Percentiles rank a stretch among this genome's conserved stretches.
phyloP scores from a whole-genome alignment of 2,113 vertebrate genomes.

The Chroicocephalus ridibundus region DNA sequence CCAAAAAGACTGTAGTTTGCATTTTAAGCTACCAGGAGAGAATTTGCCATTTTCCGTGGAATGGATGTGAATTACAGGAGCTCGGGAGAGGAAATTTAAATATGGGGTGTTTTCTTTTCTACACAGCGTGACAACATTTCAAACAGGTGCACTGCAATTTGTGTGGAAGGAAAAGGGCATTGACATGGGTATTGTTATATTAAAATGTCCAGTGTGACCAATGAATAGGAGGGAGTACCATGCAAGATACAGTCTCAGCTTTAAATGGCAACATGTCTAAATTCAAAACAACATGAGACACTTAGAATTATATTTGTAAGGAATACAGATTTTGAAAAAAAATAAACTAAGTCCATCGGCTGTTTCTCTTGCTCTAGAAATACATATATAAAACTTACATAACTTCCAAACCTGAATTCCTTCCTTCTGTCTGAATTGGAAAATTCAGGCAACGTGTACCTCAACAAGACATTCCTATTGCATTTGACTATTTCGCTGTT shows the following conservation, averaged over 20 bases:
- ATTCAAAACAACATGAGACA: neutral
- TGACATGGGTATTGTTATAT: neutral
- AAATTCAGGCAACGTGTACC: neutral
- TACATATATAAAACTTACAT: neutral
- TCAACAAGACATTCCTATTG: neutral
- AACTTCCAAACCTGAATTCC: neutral
- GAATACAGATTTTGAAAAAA: neutral
- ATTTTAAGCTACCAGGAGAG: neutral
- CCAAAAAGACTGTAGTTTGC: neutral
- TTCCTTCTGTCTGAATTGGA: neutral
- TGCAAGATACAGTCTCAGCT: neutral
- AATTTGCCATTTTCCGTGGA: neutral
- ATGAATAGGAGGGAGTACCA: neutral
- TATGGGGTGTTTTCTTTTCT: fast-evolving
- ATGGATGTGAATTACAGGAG: neutral
- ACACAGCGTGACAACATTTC: neutral
- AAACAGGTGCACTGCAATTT: neutral
- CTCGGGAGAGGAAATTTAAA: neutral
- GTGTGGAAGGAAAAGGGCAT: neutral
- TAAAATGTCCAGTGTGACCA: neutral
- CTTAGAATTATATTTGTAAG: neutral
- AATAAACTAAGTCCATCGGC: neutral
- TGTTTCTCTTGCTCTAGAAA: neutral
- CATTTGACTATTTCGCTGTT: neutral
- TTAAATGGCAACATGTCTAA: neutral